Percentiles rank a stretch among this genome's conserved stretches.
Conservation (phyloP, 1,140 invertebrate genomes). For the Apis laboriosa region DNA sequence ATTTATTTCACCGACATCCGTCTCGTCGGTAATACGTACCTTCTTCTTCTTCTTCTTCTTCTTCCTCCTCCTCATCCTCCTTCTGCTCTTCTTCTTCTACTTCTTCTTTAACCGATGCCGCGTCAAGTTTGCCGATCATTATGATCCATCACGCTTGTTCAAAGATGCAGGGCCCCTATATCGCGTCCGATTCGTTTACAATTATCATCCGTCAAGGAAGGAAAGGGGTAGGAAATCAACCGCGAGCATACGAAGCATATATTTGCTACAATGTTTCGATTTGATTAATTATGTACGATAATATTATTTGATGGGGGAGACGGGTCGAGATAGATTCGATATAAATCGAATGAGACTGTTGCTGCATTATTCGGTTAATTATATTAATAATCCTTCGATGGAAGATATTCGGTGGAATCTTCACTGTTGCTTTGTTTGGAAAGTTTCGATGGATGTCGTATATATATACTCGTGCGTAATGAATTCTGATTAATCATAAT, state of each 20-base stretch:
- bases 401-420: background rate
- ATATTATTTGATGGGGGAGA: too few species aligned
- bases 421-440: background rate
- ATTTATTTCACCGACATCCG: constrained; percentile 39
- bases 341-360: background rate
- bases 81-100: too few species aligned
- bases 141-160: constrained; percentile 37
- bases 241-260: too few species aligned
- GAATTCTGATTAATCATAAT: too few species aligned
- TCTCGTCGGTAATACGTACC: background rate
- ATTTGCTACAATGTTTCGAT: background rate
- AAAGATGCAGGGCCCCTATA: background rate
- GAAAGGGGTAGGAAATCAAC: too few species aligned
- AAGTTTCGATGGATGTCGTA: background rate
- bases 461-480: too few species aligned
- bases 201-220: constrained; percentile 20
- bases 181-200: constrained; percentile 38
- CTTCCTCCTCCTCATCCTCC: too few species aligned
- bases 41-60: too few species aligned
- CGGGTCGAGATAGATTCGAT: too few species aligned
- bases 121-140: constrained; percentile 42
- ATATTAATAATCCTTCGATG: background rate
- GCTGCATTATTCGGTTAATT: background rate
- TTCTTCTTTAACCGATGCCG: constrained; percentile 10
- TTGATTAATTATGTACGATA: too few species aligned